These are phyloP conservation scores for Ormyrus thymus DNA, from an alignment of 2,888 invertebrate genomes.

Conservation along the genomic window DNA sequence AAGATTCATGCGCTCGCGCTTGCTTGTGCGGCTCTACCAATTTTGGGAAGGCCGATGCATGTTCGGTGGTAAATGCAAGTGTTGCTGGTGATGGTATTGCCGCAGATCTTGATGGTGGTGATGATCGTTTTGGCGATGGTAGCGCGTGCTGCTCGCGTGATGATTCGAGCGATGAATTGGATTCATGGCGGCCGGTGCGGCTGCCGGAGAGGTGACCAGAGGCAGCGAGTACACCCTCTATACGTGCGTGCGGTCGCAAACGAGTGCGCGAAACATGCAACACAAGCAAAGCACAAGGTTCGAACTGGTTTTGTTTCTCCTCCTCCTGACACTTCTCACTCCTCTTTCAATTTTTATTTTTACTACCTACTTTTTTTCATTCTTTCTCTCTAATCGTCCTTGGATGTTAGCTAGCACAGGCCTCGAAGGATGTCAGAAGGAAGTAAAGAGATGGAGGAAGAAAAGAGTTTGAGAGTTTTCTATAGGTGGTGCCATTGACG, in stretches of 20 bases:
- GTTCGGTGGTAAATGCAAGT: conserved; percentile 66
- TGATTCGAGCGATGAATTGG: conserved; percentile 61
- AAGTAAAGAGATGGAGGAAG: conserved; percentile 48
- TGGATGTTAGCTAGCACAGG: conserved; percentile 7
- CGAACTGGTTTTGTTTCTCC: not conserved
- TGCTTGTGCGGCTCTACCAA: conserved; percentile 65
- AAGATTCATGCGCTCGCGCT: conserved; percentile 48
- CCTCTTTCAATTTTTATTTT: not conserved
- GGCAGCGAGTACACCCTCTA: conserved; percentile 76
- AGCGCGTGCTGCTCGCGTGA: conserved; percentile 66
- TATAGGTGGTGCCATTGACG: conserved; percentile 39
- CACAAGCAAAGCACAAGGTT: conserved; percentile 73
- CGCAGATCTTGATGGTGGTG: conserved; percentile 62
- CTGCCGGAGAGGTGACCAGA: conserved; percentile 71
- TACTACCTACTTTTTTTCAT: not conserved
- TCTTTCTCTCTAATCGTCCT: conserved; percentile 7
- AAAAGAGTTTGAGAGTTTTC: conserved; percentile 38
- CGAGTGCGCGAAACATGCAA: conserved; percentile 72
- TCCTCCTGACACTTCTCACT: conserved; percentile 3
- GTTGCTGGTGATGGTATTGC: conserved; percentile 58
- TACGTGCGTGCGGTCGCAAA: conserved; percentile 45
- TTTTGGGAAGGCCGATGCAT: conserved; percentile 72
- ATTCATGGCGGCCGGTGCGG: conserved; percentile 57
- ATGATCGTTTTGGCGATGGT: conserved; percentile 71
- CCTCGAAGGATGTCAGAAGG: conserved; percentile 27